phyloP scores from a whole-genome alignment of 2,797 vertebrate genomes.

The Pangasius mekongensis region DNA sequence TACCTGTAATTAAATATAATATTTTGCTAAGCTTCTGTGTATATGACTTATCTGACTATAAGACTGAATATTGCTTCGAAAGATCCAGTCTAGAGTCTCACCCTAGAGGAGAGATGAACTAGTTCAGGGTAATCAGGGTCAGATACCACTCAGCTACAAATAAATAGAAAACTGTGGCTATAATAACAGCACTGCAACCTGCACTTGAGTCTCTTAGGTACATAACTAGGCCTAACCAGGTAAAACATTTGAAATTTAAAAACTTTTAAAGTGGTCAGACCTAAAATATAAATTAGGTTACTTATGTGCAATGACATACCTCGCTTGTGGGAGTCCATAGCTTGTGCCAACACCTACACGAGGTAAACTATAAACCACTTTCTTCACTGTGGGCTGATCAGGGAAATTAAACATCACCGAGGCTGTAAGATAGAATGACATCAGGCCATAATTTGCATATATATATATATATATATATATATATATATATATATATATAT shows the following conservation, averaged over 20 bases:
- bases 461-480: not conserved
- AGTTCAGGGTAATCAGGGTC: constrained; percentile 15
- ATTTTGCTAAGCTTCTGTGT: not conserved
- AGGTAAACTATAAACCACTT: constrained; percentile 93
- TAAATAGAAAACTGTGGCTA: not conserved
- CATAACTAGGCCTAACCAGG: not conserved
- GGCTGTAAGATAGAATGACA: constrained; percentile 73
- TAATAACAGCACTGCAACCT: not conserved
- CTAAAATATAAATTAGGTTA: not conserved
- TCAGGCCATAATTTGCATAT: constrained; percentile 18
- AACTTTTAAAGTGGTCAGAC: not conserved
- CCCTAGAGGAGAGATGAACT: not conserved
- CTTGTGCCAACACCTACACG: constrained; percentile 97
- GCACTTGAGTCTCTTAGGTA: not conserved
- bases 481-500: no score
- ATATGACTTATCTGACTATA: not conserved
- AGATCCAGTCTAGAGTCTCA: not conserved
- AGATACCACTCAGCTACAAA: not conserved
- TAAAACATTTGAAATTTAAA: not conserved
- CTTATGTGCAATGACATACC: constrained; percentile 72
- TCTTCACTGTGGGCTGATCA: constrained; percentile 96
- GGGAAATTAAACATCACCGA: constrained; percentile 99
- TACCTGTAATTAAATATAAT: not conserved
- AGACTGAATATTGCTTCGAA: not conserved
- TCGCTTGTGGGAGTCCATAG: constrained; percentile 96